Percentiles rank a stretch among this genome's conserved stretches.
Conservation (phyloP, 2,888 invertebrate genomes). For the Zaprionus obscuricornis region DNA sequence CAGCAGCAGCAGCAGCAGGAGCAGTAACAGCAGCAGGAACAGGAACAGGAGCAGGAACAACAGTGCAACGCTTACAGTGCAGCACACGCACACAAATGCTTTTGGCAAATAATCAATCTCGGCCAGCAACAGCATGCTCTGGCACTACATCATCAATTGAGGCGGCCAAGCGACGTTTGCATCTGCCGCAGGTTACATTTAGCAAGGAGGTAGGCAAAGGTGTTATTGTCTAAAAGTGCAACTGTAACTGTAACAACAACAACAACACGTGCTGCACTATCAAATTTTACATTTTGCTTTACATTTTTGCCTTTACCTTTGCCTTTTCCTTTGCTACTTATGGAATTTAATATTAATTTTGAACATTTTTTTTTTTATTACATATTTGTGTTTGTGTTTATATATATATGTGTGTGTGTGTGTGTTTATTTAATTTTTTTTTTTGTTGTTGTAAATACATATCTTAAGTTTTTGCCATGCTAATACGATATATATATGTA, state of each 20-base stretch:
- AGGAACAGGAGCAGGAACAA: constrained; percentile 18
- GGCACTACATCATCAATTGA: constrained; percentile 86
- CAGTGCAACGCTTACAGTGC: constrained; percentile 35
- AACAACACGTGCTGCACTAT: too few species aligned
- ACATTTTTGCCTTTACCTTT: too few species aligned
- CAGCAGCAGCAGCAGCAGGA: constrained; percentile 7
- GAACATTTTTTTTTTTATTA: too few species aligned
- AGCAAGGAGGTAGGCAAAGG: constrained; percentile 96
- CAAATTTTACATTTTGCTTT: too few species aligned
- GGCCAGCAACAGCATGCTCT: constrained; percentile 89
- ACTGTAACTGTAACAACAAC: too few species aligned
- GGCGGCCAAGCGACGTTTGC: constrained; percentile 86
- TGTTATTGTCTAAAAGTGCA: constrained; percentile 87
- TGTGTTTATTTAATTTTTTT: too few species aligned
- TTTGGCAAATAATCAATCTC: constrained; percentile 66
- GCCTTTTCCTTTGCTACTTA: too few species aligned
- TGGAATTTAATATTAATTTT: too few species aligned
- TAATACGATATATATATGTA: too few species aligned
- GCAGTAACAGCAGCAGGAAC: constrained; percentile 39
- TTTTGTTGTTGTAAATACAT: too few species aligned
- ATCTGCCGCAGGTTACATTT: constrained; percentile 92
- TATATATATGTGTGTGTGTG: not conserved
- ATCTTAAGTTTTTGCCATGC: too few species aligned
- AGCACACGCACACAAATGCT: constrained; percentile 66
- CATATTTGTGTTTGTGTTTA: too few species aligned